A percentile compares a stretch with the other conserved stretches of the same genome.
These are phyloP conservation scores for Raja brachyura DNA, from an alignment of 2,113 vertebrate genomes.

Conservation along the genomic window DNA sequence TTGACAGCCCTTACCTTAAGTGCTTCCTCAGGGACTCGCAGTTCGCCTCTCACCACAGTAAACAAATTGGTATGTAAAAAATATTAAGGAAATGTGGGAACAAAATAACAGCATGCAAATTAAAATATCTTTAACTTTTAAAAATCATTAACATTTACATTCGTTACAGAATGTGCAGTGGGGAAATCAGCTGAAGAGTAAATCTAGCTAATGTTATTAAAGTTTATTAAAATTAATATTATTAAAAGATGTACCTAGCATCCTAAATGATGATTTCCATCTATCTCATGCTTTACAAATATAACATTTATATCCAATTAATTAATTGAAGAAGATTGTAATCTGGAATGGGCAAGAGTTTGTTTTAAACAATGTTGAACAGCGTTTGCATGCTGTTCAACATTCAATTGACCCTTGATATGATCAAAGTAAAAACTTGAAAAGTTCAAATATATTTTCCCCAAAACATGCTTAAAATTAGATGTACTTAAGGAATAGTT, in stretches of 20 bases:
- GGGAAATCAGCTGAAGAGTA: background rate
- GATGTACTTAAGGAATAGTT: background rate
- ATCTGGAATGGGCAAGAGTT: too few species aligned
- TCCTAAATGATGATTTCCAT: background rate
- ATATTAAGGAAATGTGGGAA: slow-evolving; percentile 59
- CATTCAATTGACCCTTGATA: too few species aligned
- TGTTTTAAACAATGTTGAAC: too few species aligned
- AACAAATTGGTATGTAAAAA: slow-evolving; percentile 94
- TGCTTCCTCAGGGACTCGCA: slow-evolving; percentile 94
- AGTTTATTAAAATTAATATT: background rate
- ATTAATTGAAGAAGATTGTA: background rate
- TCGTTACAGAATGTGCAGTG: background rate
- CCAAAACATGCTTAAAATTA: background rate
- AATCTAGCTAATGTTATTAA: background rate
- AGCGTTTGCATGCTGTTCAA: too few species aligned
- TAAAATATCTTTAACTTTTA: background rate
- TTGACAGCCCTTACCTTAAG: slow-evolving; percentile 71
- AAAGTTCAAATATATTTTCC: background rate
- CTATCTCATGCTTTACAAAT: background rate
- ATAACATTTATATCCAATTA: background rate
- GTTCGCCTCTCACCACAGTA: slow-evolving; percentile 87
- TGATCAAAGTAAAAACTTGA: background rate
- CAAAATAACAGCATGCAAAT: slow-evolving; percentile 16
- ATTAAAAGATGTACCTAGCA: background rate
- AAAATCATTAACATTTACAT: background rate